Evolutionary conservation across 2,888 invertebrate species (phyloP), one percentile per base, ranked within the genome.

Genomic region (Pristionchus fissidentatus): DNA sequence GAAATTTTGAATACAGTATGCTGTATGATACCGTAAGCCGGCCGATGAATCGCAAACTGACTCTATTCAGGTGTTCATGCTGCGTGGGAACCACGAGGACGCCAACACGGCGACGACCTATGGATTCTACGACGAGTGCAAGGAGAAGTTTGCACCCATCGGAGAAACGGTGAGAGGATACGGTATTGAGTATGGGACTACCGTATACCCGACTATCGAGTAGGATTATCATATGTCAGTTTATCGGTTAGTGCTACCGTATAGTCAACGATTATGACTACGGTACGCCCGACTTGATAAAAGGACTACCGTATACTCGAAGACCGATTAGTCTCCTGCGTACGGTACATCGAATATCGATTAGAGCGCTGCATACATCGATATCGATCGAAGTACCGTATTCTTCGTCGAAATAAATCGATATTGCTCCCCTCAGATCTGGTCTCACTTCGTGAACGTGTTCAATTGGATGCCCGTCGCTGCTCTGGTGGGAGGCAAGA

Each of bases 51-150:
- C 3, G 4, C 29, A 15, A n/a, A n/a, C 7, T 62, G 19, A 62
- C 32, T n/a, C 26, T 15, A 3, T 41, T 4, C 41, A 70, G 70
- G 70, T 81, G 43, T 81, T 41, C 49, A n/a, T 81, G 26, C 80
- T 87, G 41, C 86, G 90, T 29, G 90, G 90, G 26, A 90, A 90
- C 73, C 90, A 90, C 83, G 90, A 90, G 60, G 90, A 90, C 84
- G 86, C 85, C 73, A 90, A 90, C 83, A 90, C 90, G 2, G 86
- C 89, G 35, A 77, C 88, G 77, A 87, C 89, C 2, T 90, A 90
- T 84, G 90, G 90, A 0, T 90, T 90, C 85, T 90, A 89, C 84
- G 90, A 90, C 83, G 90, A 90, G 83, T 88, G 88, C 83, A 66
- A 84, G 32, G 78, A 85, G 84, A 87, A 88, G 66, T 87, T 85